These are phyloP conservation scores for Otolemur garnettii DNA, from an alignment of 2,113 vertebrate species.

Conservation along the genomic window DNA sequence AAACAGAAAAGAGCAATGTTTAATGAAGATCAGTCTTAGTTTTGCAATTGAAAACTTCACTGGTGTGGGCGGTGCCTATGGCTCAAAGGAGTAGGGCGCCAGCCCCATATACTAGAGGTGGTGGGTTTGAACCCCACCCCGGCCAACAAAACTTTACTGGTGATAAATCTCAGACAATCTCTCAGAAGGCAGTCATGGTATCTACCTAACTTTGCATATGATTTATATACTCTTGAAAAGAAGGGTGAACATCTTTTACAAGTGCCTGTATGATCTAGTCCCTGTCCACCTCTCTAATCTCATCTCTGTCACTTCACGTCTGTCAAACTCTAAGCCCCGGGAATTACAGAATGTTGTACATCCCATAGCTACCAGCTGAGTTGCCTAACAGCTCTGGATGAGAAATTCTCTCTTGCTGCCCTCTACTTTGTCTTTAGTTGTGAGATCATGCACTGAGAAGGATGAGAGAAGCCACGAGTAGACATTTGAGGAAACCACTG, in stretches of 20 bases:
- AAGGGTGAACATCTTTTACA: background rate
- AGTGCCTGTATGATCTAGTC: background rate
- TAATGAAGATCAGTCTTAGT: slow-evolving; percentile 40
- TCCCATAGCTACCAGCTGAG: background rate
- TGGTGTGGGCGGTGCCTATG: background rate
- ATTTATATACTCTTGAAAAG: background rate
- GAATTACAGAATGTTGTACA: background rate
- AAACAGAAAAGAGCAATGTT: background rate
- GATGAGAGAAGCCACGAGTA: background rate
- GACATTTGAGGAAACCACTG: background rate
- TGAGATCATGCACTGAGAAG: background rate
- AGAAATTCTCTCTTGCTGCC: background rate
- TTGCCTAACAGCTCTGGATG: background rate
- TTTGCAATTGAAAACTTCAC: background rate
- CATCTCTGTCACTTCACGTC: background rate
- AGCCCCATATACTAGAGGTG: too few species aligned
- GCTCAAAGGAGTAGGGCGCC: too few species aligned
- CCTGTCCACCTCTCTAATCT: background rate
- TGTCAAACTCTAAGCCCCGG: background rate
- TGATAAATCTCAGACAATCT: slow-evolving; percentile 35
- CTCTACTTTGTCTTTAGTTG: slow-evolving; percentile 19
- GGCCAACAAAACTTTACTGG: background rate
- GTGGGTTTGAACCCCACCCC: too few species aligned
- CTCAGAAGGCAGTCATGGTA: background rate
- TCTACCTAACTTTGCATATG: slow-evolving; percentile 8